Percentiles rank a stretch among this genome's conserved stretches.
Conservation (phyloP, 2,888 invertebrate species). For the Mesopsocus fuscifrons region DNA sequence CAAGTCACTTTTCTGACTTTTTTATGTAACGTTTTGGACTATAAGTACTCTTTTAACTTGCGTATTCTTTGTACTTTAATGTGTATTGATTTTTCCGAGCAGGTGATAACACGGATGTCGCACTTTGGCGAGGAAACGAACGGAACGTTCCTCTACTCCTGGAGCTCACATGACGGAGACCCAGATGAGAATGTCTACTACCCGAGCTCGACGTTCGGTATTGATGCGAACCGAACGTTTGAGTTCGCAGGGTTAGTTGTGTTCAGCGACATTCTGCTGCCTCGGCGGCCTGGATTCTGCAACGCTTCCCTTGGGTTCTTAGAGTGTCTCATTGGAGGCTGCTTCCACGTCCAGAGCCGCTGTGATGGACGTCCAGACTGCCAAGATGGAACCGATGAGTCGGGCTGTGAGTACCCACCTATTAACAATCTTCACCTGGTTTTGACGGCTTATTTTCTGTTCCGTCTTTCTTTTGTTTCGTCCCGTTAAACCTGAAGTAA, state of each 20-base stretch:
- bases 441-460: no score
- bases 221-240: slow-evolving; percentile 88
- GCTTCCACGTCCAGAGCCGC: slow-evolving; percentile 51
- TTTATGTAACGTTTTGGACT: no score
- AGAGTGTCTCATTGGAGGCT: slow-evolving; percentile 66
- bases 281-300: slow-evolving; percentile 45
- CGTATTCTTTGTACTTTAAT: no score
- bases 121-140: slow-evolving; percentile 71
- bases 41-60: no score
- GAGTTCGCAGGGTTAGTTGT: slow-evolving; percentile 71
- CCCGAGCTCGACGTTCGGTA: slow-evolving; percentile 76
- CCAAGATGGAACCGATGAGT: slow-evolving; percentile 69
- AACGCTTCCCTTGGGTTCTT: slow-evolving; percentile 50
- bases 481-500: no score
- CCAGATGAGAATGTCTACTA: slow-evolving; percentile 72
- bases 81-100: no score
- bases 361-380: slow-evolving; percentile 70
- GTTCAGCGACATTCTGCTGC: slow-evolving; percentile 71
- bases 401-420: slow-evolving; percentile 36
- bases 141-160: slow-evolving; percentile 63
- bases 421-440: no score
- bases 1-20: no score
- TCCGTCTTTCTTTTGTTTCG: no score
- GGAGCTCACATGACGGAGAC: slow-evolving; percentile 69
- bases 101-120: slow-evolving; percentile 72